Base-by-base conservation (phyloP, 2,888 invertebrate species). In the Brenthis daphne region DNA sequence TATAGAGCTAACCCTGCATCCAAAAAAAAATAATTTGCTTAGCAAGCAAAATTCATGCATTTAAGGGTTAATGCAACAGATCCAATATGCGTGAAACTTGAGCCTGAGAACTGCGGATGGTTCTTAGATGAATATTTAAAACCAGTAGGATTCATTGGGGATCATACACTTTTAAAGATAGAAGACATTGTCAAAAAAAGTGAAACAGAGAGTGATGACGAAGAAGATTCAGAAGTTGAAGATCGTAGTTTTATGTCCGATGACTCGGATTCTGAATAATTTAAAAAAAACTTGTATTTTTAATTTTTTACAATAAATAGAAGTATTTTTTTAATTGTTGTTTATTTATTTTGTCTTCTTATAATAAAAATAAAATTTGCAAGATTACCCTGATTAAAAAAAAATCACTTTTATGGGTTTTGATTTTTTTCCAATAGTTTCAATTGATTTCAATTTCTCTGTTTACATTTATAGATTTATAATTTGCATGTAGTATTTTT, bases 91-190 rank as follows among this genome's bases (percentile, higher is more conserved):
- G 67, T 73, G 13, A 77, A 68, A 57, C 70, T 78, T 8, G 63
- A 60, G 11, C 56, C 75, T 2, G 77, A 75, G 68, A 76, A 74
- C 71, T 74, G 71, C 68, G 74, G 76, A 65, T 77, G 75, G 76
- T 69, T 74, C 50, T 68, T 71, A 69, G 67, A 72, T 69, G 67
- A 61, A 54, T 69, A 29, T 65, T 72, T 73, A 68, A 73, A 73
- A 75, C 72, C 70, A 69, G 37, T 55, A 66, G 51, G 69, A 56
- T 70, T 71, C 67, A 64, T 73, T 64, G 71, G 68, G 43, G 65
- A 71, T 58, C 64, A 64, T 13, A 73, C 66, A 51, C 71, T 65
- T 64, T 61, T 64, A 63, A 66, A 64, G 16, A 60, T 70, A 54
- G 55, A 72, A 64, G 75, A 75, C 69, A 75, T 76, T 69, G 72